Percentiles rank a stretch among this genome's conserved stretches.
phyloP scores from a whole-genome alignment of 2,113 vertebrate species.

The Stegastes partitus region DNA sequence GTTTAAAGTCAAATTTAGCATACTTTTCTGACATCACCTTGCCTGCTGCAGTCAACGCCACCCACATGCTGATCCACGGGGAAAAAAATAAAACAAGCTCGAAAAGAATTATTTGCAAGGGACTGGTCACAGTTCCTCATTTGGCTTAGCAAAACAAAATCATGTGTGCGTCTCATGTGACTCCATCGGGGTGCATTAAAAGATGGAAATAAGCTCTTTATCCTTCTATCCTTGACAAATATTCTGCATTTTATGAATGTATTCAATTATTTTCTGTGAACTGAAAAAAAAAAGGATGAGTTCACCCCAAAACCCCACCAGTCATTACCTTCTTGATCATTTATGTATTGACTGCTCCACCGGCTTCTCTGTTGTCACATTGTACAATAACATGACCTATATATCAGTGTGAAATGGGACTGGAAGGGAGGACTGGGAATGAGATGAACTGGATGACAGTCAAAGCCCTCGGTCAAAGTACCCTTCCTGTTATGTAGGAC shows the following conservation, averaged over 20 bases:
- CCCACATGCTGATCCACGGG: background rate
- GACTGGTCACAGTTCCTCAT: too few relatives aligned
- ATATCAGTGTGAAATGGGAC: conserved; percentile 63
- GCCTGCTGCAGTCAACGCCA: background rate
- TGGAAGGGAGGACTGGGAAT: conserved; percentile 66
- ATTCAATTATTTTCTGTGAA: background rate
- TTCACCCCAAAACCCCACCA: conserved; percentile 35
- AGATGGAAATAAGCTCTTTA: background rate
- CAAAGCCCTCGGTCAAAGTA: conserved; percentile 60
- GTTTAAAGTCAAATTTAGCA: background rate
- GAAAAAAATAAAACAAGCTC: background rate
- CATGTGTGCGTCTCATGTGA: background rate
- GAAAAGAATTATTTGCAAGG: conserved; percentile 13
- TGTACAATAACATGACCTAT: conserved; percentile 66
- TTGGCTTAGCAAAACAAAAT: too few relatives aligned
- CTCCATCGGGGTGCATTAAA: too few relatives aligned
- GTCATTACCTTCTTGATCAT: conserved; percentile 48
- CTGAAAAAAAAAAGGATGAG: conserved; percentile 10
- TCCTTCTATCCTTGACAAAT: background rate
- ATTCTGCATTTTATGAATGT: background rate
- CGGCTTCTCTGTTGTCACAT: conserved; percentile 46
- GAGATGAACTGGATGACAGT: conserved; percentile 63
- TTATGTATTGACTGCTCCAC: conserved; percentile 15
- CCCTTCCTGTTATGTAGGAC: conserved; percentile 68
- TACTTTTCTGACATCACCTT: conserved; percentile 3